phyloP scores from a whole-genome alignment of 1,140 invertebrate species.

The Listronotus bonariensis region DNA sequence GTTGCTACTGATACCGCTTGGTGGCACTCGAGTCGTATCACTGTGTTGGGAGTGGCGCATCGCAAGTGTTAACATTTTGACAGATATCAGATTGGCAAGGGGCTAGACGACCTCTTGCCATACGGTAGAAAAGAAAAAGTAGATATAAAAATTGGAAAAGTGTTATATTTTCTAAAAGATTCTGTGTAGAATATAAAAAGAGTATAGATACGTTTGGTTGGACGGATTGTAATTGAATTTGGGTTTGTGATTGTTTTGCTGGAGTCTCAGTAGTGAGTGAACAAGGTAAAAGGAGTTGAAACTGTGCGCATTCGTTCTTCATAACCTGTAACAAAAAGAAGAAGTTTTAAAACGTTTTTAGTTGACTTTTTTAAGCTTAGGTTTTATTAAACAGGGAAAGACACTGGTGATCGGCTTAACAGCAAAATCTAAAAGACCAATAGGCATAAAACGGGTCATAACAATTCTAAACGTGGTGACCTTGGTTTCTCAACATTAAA shows the following conservation, averaged over 20 bases:
- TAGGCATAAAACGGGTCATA: too few relatives aligned
- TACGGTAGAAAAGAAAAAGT: slow-evolving; percentile 8
- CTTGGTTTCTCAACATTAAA: too few relatives aligned
- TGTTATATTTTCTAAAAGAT: not conserved
- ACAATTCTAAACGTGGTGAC: too few relatives aligned
- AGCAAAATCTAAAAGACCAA: too few relatives aligned
- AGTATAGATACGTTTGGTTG: not conserved
- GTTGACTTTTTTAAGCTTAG: too few relatives aligned
- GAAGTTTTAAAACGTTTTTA: too few relatives aligned
- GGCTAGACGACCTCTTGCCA: slow-evolving; percentile 29
- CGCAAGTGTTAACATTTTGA: slow-evolving; percentile 54
- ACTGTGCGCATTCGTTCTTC: too few relatives aligned
- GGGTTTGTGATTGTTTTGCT: not conserved
- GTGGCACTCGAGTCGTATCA: slow-evolving; percentile 45
- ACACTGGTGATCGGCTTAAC: too few relatives aligned
- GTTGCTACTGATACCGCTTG: slow-evolving; percentile 37
- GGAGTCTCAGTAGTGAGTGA: not conserved
- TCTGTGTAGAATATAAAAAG: not conserved
- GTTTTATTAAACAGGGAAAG: too few relatives aligned
- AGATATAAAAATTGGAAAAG: not conserved
- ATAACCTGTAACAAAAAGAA: too few relatives aligned
- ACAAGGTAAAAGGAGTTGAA: too few relatives aligned
- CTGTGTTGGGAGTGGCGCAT: slow-evolving; percentile 50
- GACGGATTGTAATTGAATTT: not conserved
- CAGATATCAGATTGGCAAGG: slow-evolving; percentile 33